Evolutionary conservation across 2,888 invertebrate genomes (phyloP).

Genomic region (Drosophila parthenogenetica): DNA sequence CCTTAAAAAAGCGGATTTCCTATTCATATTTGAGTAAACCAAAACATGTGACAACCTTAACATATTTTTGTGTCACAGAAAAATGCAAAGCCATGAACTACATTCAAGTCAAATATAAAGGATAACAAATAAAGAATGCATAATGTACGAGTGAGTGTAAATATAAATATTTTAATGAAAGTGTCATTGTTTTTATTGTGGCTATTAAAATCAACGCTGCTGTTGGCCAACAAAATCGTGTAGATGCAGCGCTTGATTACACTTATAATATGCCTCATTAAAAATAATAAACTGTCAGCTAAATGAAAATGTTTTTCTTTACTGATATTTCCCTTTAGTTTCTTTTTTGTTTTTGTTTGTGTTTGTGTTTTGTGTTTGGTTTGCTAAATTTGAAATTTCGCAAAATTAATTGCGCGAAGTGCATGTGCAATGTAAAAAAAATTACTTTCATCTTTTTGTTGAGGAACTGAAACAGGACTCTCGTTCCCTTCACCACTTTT

Average conservation of each 20-base stretch:
- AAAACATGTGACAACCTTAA: conserved; percentile 29
- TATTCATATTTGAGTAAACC: not conserved
- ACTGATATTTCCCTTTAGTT: conserved; percentile 3
- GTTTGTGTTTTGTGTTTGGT: conserved; percentile 3
- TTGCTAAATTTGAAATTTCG: conserved; percentile 56
- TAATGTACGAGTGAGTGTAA: conserved; percentile 23
- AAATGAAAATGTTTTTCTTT: conserved; percentile 52
- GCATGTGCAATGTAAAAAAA: conserved; percentile 57
- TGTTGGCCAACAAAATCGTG: conserved; percentile 23
- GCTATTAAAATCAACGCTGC: conserved; percentile 57
- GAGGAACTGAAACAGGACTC: conserved; percentile 34
- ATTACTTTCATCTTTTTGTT: conserved; percentile 50
- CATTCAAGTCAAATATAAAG: conserved; percentile 20
- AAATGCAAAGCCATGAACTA: conserved; percentile 38
- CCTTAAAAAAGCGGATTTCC: too few species aligned
- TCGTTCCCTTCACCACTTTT: not conserved
- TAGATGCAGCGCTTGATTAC: conserved; percentile 48
- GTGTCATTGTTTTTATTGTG: conserved; percentile 63
- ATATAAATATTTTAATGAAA: conserved; percentile 69
- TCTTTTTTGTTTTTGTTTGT: conserved; percentile 1
- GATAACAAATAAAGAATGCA: conserved; percentile 23
- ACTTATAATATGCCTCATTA: conserved; percentile 75
- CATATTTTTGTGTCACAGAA: conserved; percentile 24
- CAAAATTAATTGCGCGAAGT: conserved; percentile 75
- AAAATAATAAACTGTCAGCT: conserved; percentile 77